Conservation (phyloP, 2,797 vertebrate genomes). For the Gymnocypris eckloni region DNA sequence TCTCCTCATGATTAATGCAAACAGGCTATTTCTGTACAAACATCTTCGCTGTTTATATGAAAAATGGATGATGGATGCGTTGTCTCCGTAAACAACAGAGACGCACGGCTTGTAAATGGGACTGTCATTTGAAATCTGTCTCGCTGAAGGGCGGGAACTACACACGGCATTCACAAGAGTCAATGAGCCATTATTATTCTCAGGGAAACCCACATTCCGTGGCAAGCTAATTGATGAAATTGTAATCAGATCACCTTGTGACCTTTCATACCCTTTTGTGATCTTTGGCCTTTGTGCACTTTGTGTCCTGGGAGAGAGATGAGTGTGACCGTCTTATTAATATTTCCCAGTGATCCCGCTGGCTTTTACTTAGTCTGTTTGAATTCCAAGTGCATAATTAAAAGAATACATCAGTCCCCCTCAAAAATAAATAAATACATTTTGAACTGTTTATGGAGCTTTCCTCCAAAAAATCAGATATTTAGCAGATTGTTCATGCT, state of each 20-base stretch:
- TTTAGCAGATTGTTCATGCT: not conserved
- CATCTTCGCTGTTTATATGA: not conserved
- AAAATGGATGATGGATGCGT: constrained; percentile 25
- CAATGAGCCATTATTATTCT: not conserved
- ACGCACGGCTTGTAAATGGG: not conserved
- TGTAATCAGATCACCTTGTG: constrained; percentile 18
- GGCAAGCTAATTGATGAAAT: constrained; percentile 9
- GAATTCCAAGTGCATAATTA: not conserved
- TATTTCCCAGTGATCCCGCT: not conserved
- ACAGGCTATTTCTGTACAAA: not conserved
- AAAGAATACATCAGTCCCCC: not conserved
- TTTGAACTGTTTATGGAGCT: not conserved
- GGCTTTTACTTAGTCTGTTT: constrained; percentile 12
- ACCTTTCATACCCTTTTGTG: not conserved
- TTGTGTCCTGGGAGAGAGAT: not conserved
- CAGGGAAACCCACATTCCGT: not conserved
- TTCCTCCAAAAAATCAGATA: not conserved
- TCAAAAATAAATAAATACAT: not conserved
- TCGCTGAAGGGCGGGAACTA: not conserved
- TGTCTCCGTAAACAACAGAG: constrained; percentile 13
- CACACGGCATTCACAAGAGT: not conserved
- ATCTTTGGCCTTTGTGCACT: constrained; percentile 11
- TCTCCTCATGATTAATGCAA: constrained; percentile 36
- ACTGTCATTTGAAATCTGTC: constrained; percentile 21
- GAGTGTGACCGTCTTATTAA: constrained; percentile 11